phyloP scores from a whole-genome alignment of 2,888 invertebrate species.

The Sericinus montela region DNA sequence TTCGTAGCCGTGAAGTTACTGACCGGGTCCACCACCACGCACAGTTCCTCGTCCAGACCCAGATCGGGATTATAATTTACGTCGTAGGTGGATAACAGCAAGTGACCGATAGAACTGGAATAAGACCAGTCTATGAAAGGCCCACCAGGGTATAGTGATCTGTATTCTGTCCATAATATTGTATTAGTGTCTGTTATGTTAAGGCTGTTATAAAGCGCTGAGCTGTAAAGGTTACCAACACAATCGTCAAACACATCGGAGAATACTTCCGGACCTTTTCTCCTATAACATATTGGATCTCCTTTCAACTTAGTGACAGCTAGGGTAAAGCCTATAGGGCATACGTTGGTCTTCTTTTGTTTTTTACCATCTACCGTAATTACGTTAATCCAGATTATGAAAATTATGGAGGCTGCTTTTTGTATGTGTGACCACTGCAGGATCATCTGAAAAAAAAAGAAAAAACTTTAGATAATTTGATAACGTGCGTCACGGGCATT shows the following conservation, averaged over 20 bases:
- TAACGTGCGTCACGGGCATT: no score
- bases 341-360: constrained; percentile 33
- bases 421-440: constrained; percentile 26
- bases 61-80: constrained; percentile 37
- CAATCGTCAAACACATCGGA: constrained; percentile 56
- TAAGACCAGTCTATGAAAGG: constrained; percentile 62
- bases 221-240: constrained; percentile 54
- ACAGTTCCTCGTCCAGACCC: constrained; percentile 47
- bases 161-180: constrained; percentile 67
- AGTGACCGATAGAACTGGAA: constrained; percentile 43
- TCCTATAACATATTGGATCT: constrained; percentile 51
- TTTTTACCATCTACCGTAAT: constrained; percentile 27
- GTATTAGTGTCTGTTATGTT: constrained; percentile 40
- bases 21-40: constrained; percentile 50
- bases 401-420: constrained; percentile 27
- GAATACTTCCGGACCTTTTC: constrained; percentile 59
- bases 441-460: constrained; percentile 46
- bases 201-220: constrained; percentile 43
- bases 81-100: constrained; percentile 39
- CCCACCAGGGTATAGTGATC: constrained; percentile 59
- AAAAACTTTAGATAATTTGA: no score
- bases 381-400: constrained; percentile 34
- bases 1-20: constrained; percentile 48
- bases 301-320: constrained; percentile 34
- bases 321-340: constrained; percentile 59